Evolutionary conservation across 2,888 invertebrate species (phyloP), one percentile per base, ranked within the genome.

Genomic region (Chrysolina americana): DNA sequence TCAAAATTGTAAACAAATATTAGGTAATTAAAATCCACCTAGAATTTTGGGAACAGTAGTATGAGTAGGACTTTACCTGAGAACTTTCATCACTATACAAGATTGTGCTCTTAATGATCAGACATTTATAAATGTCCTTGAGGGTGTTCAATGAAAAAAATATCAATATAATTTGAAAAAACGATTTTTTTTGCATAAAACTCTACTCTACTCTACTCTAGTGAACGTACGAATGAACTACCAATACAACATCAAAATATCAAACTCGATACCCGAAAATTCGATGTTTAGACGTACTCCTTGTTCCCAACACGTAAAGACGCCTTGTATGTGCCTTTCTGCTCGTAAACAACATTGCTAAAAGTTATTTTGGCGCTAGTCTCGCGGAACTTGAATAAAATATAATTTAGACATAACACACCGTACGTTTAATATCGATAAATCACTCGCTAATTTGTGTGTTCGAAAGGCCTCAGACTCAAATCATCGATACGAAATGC

Each of bases 381-480:
- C 53, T 63, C 48, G 70, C 65, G 41, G 47, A 65, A 65, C 64
- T 63, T 71, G 66, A 74, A 71, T 71, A 68, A 74, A 71, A 64
- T 71, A 64, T 68, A 63, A 74, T 74, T 71, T 74, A 74, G 74
- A 74, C 74, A 74, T 74, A 74, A 74, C 74, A 71, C 41, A 65
- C 48, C 64, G 68, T 56, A 53, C 53, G 59, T 66, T 70, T n/a
- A 47, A 62, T 65, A 68, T 68, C 71, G 66, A 74, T 74, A 74
- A 77, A 77, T 76, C 64, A 68, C 47, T 13, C 47, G 64, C 62
- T 68, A 71, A 74, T 71, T 74, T 56, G 68, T 71, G 71, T 74
- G n/a, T 74, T 71, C 68, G 71, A 71, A 68, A 74, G 71, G 50
- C 69, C 56, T 48, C 62, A 56, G 47, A 63, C 62, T 70, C 19